Evolutionary conservation across 2,113 vertebrate genomes (phyloP), one percentile per base, ranked within the genome.

Genomic region (Thalassoma bifasciatum): DNA sequence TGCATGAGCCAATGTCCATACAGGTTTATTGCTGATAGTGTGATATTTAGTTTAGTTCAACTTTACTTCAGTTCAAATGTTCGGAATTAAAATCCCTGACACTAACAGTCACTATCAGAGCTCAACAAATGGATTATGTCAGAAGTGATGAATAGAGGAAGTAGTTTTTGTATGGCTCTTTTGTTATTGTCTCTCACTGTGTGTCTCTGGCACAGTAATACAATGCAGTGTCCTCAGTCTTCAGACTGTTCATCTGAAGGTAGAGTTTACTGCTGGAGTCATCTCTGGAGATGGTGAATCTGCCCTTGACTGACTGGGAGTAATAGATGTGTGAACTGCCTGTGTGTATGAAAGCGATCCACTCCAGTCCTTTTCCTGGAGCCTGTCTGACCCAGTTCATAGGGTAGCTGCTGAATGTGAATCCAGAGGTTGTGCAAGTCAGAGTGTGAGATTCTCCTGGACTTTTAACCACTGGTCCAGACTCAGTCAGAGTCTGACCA

Each of bases 311-410:
- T 75, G 77, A 80, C 3, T 1, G 10, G 0, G 82, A 72, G 49
- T 80, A 84, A n/a, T n/a, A n/a, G n/a, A n/a, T n/a, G n/a, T n/a
- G n/a, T n/a, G 12, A 12, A 66, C 56, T 40, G 0, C 0, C 0
- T 3, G n/a, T n/a, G n/a, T 2, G 0, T 0, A 77, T 3, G 2
- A 1, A 6, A 3, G 73, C 58, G 0, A 80, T 17, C 78, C 77
- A 81, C 42, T 44, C 42, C 42, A 44, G 42, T 16, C 42, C 42
- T 44, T 16, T 75, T 51, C 75, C 86, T 79, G 82, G 67, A 75
- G 69, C 61, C 80, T 90, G 84, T 86, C 90, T 75, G 77, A 88
- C 23, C 83, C 77, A 89, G 16, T 0, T 0, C 54, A 68, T 84
- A 0, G 1, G 0, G 10, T 64, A 30, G 50, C 14, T 40, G 1